Conservation (phyloP, 2,888 invertebrate species). For the Plagodis pulveraria region DNA sequence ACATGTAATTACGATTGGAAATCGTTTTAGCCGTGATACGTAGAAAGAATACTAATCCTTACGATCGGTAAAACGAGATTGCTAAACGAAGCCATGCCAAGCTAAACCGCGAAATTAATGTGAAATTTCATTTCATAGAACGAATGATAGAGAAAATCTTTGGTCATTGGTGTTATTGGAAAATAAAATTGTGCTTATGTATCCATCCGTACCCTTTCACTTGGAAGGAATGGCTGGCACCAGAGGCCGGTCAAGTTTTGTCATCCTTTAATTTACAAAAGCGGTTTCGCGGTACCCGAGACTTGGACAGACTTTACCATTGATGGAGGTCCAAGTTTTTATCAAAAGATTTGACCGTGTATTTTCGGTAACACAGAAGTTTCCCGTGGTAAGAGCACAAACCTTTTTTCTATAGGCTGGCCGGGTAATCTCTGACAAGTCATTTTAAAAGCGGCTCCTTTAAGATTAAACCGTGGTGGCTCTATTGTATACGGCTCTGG, state of each 20-base stretch:
- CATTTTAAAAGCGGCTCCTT: slow-evolving; percentile 55
- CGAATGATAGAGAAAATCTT: slow-evolving; percentile 16
- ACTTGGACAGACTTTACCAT: slow-evolving; percentile 37
- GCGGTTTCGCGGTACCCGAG: slow-evolving; percentile 34
- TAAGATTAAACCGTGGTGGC: slow-evolving; percentile 54
- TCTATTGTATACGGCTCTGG: slow-evolving; percentile 56
- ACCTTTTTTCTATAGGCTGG: slow-evolving; percentile 41
- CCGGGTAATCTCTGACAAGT: slow-evolving; percentile 54
- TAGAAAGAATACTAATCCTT: slow-evolving; percentile 35
- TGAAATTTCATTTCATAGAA: slow-evolving; percentile 19
- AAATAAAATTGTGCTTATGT: slow-evolving; percentile 38
- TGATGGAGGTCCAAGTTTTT: slow-evolving; percentile 42
- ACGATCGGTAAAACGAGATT: slow-evolving; percentile 22
- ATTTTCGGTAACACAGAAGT: slow-evolving; percentile 42
- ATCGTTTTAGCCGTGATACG: slow-evolving; percentile 31
- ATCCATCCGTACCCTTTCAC: slow-evolving; percentile 30
- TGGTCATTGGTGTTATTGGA: slow-evolving; percentile 6
- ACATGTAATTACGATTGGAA: slow-evolving; percentile 35
- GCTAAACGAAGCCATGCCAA: slow-evolving; percentile 23
- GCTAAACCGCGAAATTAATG: slow-evolving; percentile 27
- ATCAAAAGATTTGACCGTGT: slow-evolving; percentile 40
- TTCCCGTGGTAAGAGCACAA: slow-evolving; percentile 35
- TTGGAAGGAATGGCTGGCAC: slow-evolving; percentile 28
- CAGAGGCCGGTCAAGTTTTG: slow-evolving; percentile 33
- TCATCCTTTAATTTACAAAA: slow-evolving; percentile 44